Conservation (phyloP, 1,140 invertebrate species). For the Acarapis woodi region DNA sequence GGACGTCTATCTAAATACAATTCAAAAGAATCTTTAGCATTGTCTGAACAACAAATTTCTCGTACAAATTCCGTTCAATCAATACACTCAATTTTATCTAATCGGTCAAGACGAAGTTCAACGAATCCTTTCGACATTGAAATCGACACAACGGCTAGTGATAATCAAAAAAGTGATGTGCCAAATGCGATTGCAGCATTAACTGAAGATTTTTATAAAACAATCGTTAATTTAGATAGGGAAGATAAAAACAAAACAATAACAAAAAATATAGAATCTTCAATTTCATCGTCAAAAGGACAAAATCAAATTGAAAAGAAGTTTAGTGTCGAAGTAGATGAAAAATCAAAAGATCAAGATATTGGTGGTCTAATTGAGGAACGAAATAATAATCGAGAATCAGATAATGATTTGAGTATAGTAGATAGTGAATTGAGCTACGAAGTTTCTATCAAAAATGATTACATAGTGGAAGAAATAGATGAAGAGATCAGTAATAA, state of each 20-base stretch:
- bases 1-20: too few species aligned
- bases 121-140: slow-evolving; percentile 10
- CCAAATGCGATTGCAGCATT: slow-evolving; percentile 8
- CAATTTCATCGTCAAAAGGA: too few species aligned
- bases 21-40: too few species aligned
- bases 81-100: slow-evolving; percentile 1
- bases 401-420: too few species aligned
- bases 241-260: neutral
- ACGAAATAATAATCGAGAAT: too few species aligned
- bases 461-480: too few species aligned
- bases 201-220: slow-evolving; percentile 8
- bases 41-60: slow-evolving; percentile 38
- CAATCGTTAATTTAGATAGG: slow-evolving; percentile 4
- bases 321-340: too few species aligned
- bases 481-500: too few species aligned
- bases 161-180: neutral
- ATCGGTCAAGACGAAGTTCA: slow-evolving; percentile 5
- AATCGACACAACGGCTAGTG: slow-evolving; percentile 5
- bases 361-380: too few species aligned
- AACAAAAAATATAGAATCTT: neutral
- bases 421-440: too few species aligned
- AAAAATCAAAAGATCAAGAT: neutral
- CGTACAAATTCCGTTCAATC: slow-evolving; percentile 32
- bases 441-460: too few species aligned
- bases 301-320: too few species aligned